These are phyloP conservation scores for Branchellion lobata DNA, from an alignment of 2,888 invertebrate species.

Conservation along the genomic window DNA sequence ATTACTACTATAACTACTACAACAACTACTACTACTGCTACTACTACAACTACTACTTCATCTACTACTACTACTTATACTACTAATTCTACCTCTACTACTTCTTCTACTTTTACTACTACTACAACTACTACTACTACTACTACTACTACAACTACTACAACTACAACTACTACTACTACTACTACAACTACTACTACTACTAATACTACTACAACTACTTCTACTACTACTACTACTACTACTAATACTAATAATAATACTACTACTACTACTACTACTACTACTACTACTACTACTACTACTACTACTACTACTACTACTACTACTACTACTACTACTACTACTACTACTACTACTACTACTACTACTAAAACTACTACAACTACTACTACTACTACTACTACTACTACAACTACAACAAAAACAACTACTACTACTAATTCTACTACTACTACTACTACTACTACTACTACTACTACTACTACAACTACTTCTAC, in stretches of 20 bases:
- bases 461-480: slow-evolving; percentile 20
- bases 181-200: neutral
- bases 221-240: neutral
- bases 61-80: slow-evolving; percentile 12
- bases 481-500: neutral
- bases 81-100: neutral
- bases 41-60: slow-evolving; percentile 16
- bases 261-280: neutral
- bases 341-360: neutral
- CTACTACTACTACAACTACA: neutral
- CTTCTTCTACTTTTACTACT: slow-evolving; percentile 10
- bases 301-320: neutral
- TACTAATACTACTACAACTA: neutral
- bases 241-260: neutral
- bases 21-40: slow-evolving; percentile 5
- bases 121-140: slow-evolving; percentile 18
- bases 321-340: neutral
- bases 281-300: neutral
- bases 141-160: slow-evolving; percentile 28
- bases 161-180: slow-evolving; percentile 8
- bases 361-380: neutral
- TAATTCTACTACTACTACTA: neutral
- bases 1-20: slow-evolving; percentile 17
- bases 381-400: neutral
- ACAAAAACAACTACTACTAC: neutral